Conservation (phyloP, 2,113 vertebrate species). For the Chunga burmeisteri region DNA sequence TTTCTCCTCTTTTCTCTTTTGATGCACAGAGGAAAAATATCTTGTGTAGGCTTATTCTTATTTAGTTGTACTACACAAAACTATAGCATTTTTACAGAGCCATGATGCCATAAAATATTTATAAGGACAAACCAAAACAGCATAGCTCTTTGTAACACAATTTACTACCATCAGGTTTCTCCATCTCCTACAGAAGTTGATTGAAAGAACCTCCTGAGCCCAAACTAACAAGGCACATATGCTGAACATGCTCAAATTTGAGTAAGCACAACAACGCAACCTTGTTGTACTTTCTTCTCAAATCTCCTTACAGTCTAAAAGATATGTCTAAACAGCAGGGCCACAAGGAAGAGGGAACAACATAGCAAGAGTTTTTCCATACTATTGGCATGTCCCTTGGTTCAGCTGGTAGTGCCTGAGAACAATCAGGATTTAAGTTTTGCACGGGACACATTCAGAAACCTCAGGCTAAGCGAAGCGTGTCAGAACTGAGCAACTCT, state of each 20-base stretch:
- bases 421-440: not conserved
- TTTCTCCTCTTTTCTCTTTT: not conserved
- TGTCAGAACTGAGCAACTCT: not conserved
- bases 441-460: not conserved
- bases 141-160: not conserved
- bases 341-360: not conserved
- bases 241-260: not conserved
- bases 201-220: not conserved
- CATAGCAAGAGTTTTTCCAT: not conserved
- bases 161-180: not conserved
- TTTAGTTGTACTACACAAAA: not conserved
- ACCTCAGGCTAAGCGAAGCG: not conserved
- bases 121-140: conserved; percentile 36
- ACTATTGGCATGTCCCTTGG: not conserved
- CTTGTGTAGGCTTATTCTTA: not conserved
- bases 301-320: not conserved
- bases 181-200: not conserved
- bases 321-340: not conserved
- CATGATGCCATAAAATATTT: not conserved
- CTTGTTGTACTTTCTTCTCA: not conserved
- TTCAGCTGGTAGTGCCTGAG: not conserved
- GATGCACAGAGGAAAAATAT: not conserved
- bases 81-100: not conserved
- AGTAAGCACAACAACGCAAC: not conserved
- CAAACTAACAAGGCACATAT: not conserved